Percentiles rank a stretch among this genome's conserved stretches.
Evolutionary conservation across 2,113 vertebrate species (phyloP).

Genomic region (human (Homo sapiens)): GRCh38 chr4:79375001-79375500

Average conservation of each 20-base stretch:
- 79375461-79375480: not conserved
- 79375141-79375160: not conserved
- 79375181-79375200: not conserved
- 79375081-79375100: not conserved
- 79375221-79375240: not conserved
- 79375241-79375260: not conserved
- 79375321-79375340: not conserved
- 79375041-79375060: not conserved
- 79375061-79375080: not conserved
- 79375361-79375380: not conserved
- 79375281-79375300: not conserved
- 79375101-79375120: slow-evolving; percentile 26
- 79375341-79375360: not conserved
- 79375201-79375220: not conserved
- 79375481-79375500: slow-evolving; percentile 6
- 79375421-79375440: not conserved
- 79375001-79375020: not conserved
- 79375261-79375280: not conserved
- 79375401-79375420: not conserved
- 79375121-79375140: not conserved
- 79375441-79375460: not conserved
- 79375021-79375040: not conserved
- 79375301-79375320: not conserved
- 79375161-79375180: not conserved
- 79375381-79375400: not conserved